phyloP scores from a whole-genome alignment of 2,888 invertebrate genomes.

The Neoascia interrupta region DNA sequence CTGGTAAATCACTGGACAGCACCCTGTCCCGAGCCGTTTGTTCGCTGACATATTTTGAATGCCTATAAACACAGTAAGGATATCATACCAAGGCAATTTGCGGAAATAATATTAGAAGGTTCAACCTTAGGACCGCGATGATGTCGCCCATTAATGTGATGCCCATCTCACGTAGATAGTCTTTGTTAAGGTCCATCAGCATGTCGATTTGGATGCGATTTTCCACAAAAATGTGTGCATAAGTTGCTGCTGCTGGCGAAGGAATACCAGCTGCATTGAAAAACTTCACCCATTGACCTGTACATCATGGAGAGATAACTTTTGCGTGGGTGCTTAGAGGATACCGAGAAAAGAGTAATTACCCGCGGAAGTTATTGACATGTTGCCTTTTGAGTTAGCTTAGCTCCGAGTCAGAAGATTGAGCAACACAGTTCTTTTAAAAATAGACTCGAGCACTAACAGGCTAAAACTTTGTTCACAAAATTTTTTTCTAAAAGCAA shows the following conservation, averaged over 20 bases:
- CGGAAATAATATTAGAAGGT: neutral
- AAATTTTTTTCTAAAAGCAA: no score
- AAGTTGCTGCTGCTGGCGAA: conserved; percentile 86
- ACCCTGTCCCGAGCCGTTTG: conserved; percentile 82
- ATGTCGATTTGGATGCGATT: conserved; percentile 92
- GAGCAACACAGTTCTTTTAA: no score
- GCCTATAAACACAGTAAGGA: conserved; percentile 76
- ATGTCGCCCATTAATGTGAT: conserved; percentile 87
- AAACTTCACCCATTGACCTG: conserved; percentile 88
- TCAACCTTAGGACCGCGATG: conserved; percentile 86
- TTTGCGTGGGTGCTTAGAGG: conserved; percentile 5
- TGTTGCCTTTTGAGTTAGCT: neutral
- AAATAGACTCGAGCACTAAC: no score
- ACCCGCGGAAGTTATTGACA: conserved; percentile 51
- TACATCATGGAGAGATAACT: conserved; percentile 2
- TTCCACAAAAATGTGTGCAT: conserved; percentile 92
- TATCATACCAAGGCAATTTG: neutral
- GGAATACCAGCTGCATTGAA: conserved; percentile 93
- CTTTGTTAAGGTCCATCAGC: conserved; percentile 92
- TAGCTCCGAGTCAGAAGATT: no score
- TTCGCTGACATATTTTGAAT: conserved; percentile 83
- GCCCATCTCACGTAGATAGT: conserved; percentile 93
- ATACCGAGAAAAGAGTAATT: neutral
- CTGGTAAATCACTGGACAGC: conserved; percentile 78
- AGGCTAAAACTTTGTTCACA: no score